Evolutionary conservation across 2,113 vertebrate species (phyloP), one percentile per base, ranked within the genome.

Genomic region (Uria aalge): DNA sequence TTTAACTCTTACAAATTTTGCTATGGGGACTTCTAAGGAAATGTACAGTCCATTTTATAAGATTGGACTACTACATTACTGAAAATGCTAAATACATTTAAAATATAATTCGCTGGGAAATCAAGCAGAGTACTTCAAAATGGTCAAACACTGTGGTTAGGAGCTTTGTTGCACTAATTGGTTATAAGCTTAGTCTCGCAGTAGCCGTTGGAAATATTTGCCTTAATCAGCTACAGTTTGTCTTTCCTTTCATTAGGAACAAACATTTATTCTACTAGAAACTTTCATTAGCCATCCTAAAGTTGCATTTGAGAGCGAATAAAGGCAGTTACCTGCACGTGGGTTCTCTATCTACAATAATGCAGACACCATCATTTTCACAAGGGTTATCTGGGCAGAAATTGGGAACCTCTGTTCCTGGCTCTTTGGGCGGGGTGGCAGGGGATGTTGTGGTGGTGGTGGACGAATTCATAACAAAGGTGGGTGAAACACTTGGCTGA

Each of bases 341-440:
- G 0, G 98, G 63, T 62, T 50, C 75, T 21, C 50, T 87, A 0
- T 93, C 16, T 1, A 95, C 95, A 67, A 96, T 12, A 24, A 97
- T 9, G 13, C 99, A 99, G 82, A 99, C 24, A 1, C 99, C 99
- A 0, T 94, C 95, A 3, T 99, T 99, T 87, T 98, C 82, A 97
- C 99, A 99, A 2, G 19, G 30, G 29, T 98, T 63, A 4, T 82
- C 29, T 41, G 19, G 3, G 86, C 99, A 99, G 23, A 26, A 23
- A 2, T 62, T 22, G 0, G 87, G 93, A 30, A 2, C 13, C 4
- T 50, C 47, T 17, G 1, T 12, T 6, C 15, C 90, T 14, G 95
- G 89, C 5, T 50, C 3, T 47, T 43, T 2, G 0, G 82, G 72
- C 13, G 5, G 24, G 11, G 53, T n/a, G 45, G 41, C 60, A 50